phyloP scores from a whole-genome alignment of 2,797 vertebrate species.

The Periparus ater region DNA sequence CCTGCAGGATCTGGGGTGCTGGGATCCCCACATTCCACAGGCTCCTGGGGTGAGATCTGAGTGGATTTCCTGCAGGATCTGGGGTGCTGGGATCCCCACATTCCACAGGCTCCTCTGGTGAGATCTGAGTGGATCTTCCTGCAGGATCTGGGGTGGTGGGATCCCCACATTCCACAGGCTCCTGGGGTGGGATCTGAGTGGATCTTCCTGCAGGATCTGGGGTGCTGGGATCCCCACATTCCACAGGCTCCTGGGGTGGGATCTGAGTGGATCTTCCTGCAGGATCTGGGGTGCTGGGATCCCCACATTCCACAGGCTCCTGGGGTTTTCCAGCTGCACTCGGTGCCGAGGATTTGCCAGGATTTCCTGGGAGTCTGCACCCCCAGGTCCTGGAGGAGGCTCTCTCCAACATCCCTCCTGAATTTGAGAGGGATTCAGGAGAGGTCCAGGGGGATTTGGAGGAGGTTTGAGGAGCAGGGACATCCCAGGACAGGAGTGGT shows the following conservation, averaged over 20 bases:
- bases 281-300: rapidly evolving
- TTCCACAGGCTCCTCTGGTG: too few species aligned
- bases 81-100: too few species aligned
- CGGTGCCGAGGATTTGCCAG: background rate
- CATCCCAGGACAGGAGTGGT: background rate
- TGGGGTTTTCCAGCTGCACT: rapidly evolving
- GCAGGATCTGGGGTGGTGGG: background rate
- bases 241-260: too few species aligned
- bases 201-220: too few species aligned
- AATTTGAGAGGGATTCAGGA: background rate
- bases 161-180: background rate
- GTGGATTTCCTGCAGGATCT: too few species aligned
- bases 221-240: too few species aligned
- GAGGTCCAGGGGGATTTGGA: background rate
- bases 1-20: background rate
- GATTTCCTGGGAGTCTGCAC: background rate
- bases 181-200: too few species aligned
- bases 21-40: background rate
- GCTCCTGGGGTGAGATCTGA: background rate
- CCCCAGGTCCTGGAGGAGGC: background rate
- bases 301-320: background rate
- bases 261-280: background rate
- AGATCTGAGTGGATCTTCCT: background rate
- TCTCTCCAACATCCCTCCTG: rapidly evolving
- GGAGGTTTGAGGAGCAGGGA: background rate